Conservation (phyloP, 1,140 invertebrate species). For the Temnothorax curvispinosus region DNA sequence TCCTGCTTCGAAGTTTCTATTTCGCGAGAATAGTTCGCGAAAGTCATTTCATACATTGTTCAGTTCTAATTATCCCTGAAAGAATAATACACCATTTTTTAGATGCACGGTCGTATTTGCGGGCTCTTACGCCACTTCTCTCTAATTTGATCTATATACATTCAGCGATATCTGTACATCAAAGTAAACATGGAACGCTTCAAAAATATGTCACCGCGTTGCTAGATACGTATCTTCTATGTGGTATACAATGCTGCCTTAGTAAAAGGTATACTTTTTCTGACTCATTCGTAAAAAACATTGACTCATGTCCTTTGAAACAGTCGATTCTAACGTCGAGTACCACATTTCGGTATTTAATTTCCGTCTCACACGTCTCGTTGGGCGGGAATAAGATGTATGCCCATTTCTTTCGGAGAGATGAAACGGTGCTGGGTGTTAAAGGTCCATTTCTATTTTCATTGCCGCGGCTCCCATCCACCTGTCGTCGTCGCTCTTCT, state of each 20-base stretch:
- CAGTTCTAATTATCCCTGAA: background rate
- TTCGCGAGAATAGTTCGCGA: background rate
- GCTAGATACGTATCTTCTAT: background rate
- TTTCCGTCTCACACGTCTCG: background rate
- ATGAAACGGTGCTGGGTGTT: slow-evolving; percentile 30
- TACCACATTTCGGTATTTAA: background rate
- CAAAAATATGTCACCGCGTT: background rate
- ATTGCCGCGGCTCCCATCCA: slow-evolving; percentile 78
- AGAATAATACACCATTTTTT: background rate
- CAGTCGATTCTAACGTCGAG: slow-evolving; percentile 28
- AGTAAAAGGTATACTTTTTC: background rate
- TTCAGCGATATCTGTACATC: background rate
- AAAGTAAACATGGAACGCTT: background rate
- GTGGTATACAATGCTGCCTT: background rate
- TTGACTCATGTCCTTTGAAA: slow-evolving; percentile 37
- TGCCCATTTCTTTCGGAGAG: slow-evolving; percentile 50
- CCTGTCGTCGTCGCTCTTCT: slow-evolving; percentile 80
- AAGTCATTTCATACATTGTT: background rate
- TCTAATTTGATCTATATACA: background rate
- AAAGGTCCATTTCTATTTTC: slow-evolving; percentile 77
- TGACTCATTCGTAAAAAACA: slow-evolving; percentile 41
- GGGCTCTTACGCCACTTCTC: background rate
- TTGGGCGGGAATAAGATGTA: slow-evolving; percentile 26
- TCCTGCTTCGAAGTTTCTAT: background rate
- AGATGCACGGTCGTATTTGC: background rate